Conservation (phyloP, 2,797 vertebrate species). For the Choloepus didactylus region DNA sequence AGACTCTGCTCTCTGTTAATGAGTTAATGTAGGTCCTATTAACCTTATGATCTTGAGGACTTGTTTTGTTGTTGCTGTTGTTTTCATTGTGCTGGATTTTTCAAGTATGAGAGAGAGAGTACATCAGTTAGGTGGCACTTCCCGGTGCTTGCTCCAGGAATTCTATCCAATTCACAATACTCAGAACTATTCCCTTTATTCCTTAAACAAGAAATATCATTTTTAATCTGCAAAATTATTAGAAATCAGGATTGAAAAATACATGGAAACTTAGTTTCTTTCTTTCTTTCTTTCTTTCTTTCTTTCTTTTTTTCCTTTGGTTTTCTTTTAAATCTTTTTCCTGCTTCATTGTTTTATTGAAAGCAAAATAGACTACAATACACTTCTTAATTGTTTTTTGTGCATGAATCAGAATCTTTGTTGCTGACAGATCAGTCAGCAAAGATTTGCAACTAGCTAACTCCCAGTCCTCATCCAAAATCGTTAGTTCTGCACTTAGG, state of each 20-base stretch:
- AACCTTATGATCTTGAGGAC: slow-evolving; percentile 72
- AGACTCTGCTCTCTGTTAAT: slow-evolving; percentile 77
- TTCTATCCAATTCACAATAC: background rate
- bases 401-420: slow-evolving; percentile 80
- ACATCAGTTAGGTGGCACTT: background rate
- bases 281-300: background rate
- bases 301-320: slow-evolving; percentile 67
- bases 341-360: slow-evolving; percentile 84
- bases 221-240: slow-evolving; percentile 33
- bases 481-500: slow-evolving; percentile 80
- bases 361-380: slow-evolving; percentile 76
- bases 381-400: slow-evolving; percentile 74
- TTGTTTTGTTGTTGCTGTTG: slow-evolving; percentile 72
- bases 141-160: background rate
- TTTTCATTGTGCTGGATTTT: slow-evolving; percentile 73
- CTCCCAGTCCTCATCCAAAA: slow-evolving; percentile 65
- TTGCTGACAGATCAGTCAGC: slow-evolving; percentile 82
- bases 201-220: slow-evolving; percentile 7
- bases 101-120: slow-evolving; percentile 52
- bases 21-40: slow-evolving; percentile 80
- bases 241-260: slow-evolving; percentile 25
- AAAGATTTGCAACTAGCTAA: slow-evolving; percentile 76
- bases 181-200: background rate
- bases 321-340: slow-evolving; percentile 82
- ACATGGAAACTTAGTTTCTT: background rate